Evolutionary conservation across 2,888 invertebrate genomes (phyloP), one percentile per base, ranked within the genome.

Genomic region (Andrena marginata): DNA sequence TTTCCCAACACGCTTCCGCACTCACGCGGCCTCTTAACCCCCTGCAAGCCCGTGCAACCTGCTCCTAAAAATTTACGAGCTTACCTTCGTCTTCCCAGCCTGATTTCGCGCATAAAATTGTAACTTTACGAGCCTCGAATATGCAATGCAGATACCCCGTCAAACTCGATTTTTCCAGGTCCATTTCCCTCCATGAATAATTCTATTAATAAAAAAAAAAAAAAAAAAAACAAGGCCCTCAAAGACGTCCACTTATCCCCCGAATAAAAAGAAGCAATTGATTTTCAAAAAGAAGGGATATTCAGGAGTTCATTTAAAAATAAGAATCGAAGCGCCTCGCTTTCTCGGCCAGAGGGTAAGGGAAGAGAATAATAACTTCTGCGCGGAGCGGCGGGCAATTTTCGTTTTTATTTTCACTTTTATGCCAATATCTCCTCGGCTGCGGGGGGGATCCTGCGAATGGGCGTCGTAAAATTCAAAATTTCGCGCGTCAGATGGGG

Each of bases 401-500:
- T 42, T 64, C 16, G n/a, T 29, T 65, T 65, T 65, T 29, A 56
- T 56, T 26, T 56, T 56, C 23, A 56, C 10, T 56, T 56, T 56
- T 13, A 23, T 10, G 23, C 56, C 56, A 8, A 23, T 29, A 29
- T 65, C 20, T 49, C 20, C 7, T 3, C 20, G 2, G 31, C 4
- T 13, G 16, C n/a, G 7, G 0, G 33, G 42, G 8, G 10, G 29
- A 35, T 68, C 29, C 20, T 16, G 2, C 42, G 35, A 62, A 26
- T 63, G 54, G 31, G 31, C 63, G 71, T 59, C 65, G 69, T 74
- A 73, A 72, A 75, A 84, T 84, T 87, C 79, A 67, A 80, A 87
- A 87, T 87, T 83, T 79, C 81, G 62, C 70, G 68, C 70, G 69
- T 42, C 29, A 31, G 54, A 33, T 8, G 62, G 56, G 23, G 23